phyloP scores from a whole-genome alignment of 2,113 vertebrate species.

The Anguilla rostrata region DNA sequence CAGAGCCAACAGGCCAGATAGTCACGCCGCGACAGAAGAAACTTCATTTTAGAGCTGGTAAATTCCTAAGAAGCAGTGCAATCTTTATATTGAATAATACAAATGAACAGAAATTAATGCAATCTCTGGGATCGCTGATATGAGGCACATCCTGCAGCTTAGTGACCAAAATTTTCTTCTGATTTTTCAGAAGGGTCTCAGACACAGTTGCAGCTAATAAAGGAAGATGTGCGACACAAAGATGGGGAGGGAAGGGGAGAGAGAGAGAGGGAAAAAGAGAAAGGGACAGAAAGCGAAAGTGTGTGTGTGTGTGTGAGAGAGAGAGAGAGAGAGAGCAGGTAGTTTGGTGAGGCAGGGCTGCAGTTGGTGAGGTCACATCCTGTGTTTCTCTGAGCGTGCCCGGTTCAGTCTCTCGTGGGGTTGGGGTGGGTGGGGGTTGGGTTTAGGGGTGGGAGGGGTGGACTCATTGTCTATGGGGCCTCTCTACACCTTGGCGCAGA shows the following conservation, averaged over 20 bases:
- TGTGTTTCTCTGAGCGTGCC: constrained; percentile 2
- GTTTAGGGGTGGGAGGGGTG: no score
- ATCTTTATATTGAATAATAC: neutral
- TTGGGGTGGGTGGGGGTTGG: neutral
- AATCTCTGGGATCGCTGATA: neutral
- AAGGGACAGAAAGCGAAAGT: neutral
- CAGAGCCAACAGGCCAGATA: neutral
- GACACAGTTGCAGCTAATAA: no score
- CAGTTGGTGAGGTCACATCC: neutral
- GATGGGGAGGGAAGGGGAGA: no score
- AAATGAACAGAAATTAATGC: neutral
- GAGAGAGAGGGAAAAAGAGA: neutral
- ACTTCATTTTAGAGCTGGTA: neutral
- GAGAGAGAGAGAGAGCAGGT: neutral
- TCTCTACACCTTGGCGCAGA: neutral
- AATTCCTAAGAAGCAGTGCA: neutral
- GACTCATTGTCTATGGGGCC: neutral
- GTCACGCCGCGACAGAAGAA: neutral
- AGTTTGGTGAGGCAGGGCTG: neutral
- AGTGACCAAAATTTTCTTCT: neutral
- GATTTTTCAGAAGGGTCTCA: no score
- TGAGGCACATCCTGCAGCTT: neutral
- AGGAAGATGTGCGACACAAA: no score
- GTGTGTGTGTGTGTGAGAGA: neutral
- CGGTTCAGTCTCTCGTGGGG: neutral